Conservation (phyloP, 2,113 vertebrate genomes). For the Hippopotamus amphibius region DNA sequence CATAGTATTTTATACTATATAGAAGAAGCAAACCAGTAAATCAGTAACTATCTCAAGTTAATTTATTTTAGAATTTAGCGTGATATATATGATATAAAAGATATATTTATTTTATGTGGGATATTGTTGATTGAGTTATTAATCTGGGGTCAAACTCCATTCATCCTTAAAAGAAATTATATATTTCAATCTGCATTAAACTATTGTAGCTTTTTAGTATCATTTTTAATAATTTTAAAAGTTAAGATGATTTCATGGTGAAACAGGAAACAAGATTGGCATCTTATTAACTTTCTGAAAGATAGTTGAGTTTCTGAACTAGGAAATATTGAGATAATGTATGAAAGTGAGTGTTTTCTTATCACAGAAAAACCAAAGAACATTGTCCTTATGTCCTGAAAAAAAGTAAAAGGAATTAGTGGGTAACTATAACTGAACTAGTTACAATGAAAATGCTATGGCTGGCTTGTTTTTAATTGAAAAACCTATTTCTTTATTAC, state of each 20-base stretch:
- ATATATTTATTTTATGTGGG: neutral
- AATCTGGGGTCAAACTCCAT: neutral
- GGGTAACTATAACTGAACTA: neutral
- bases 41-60: conserved; percentile 28
- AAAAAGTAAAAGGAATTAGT: conserved; percentile 19
- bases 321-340: neutral
- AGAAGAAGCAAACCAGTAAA: neutral
- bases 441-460: neutral
- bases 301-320: conserved; percentile 52
- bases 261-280: neutral
- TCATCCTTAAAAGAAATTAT: conserved; percentile 33
- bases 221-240: conserved; percentile 56
- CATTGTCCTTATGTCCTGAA: neutral
- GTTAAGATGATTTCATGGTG: neutral
- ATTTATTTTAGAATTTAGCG: conserved; percentile 51
- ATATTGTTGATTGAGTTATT: neutral
- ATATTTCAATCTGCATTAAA: conserved; percentile 16
- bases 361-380: neutral
- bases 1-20: neutral
- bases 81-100: neutral
- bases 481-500: conserved; percentile 43
- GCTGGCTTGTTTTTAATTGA: neutral
- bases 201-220: conserved; percentile 1
- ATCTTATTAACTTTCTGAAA: conserved; percentile 55
- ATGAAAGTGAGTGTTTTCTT: conserved; percentile 22